Evolutionary conservation across 92 coral and sea anemone genomes (phyloP), one percentile per base, ranked within the genome.

Genomic region (Phenganax subtilis): DNA sequence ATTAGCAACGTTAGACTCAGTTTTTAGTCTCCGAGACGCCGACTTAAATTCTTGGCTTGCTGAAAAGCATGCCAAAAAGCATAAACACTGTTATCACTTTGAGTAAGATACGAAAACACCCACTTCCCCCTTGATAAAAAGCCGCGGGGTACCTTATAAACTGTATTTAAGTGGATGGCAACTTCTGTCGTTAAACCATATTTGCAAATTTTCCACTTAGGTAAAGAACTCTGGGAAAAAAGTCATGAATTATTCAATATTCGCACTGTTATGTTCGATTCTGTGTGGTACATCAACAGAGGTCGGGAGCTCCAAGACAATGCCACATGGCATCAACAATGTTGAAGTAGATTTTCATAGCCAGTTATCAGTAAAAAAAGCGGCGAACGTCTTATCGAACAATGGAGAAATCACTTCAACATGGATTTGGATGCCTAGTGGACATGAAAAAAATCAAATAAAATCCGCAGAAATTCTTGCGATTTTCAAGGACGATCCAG

Each of bases 61-160:
- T 76, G 56, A 76, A 76, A 27, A 37, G 62, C 74, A 79, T 79
- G 82, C 83, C 83, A 79, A 79, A 73, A 59, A 59, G 82, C 71
- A 77, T 59, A 77, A 77, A 28, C 62, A 79, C 83, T 79, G 83
- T 79, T 79, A 65, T 79, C 83, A 79, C 83, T 79, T 68, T 30
- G 2, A 30, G 73, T 79, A 9, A 62, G 73, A 51, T 79, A 79
- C 65, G 83, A 79, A 65, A 17, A 63, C 74, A 63, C 83, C 74
- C 83, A 79, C 83, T 65, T 62, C 73, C 82, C 47, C 47, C 53
- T 20, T 44, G 10, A 64, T 44, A n/a, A 55, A 31, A 65, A 79
- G 72, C 83, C 83, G 83, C 83, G 62, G 83, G 83, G 83, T 68
- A 68, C 73, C 12, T 30, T n/a, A 63, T 79, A 79, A 37, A 79